A percentile compares a stretch with the other conserved stretches of the same genome.
phyloP scores from a whole-genome alignment of 2,888 invertebrate species.

The Lamproptera curius region DNA sequence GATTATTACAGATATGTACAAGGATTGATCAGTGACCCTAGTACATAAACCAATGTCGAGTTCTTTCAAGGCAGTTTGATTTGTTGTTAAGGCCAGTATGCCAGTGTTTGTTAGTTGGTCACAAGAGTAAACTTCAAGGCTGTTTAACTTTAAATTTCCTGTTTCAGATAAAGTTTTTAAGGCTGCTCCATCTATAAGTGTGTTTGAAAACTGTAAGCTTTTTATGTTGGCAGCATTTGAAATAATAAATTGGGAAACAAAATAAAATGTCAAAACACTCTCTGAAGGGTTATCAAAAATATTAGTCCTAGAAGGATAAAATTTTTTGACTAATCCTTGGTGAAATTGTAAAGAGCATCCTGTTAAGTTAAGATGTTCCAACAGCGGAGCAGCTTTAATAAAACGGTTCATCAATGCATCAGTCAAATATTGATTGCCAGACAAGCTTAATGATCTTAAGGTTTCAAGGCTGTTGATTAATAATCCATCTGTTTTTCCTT shows the following conservation, averaged over 20 bases:
- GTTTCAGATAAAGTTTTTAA: conserved; percentile 75
- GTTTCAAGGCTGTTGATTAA: conserved; percentile 64
- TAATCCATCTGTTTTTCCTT: conserved; percentile 76
- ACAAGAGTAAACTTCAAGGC: conserved; percentile 75
- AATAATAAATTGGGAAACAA: conserved; percentile 78
- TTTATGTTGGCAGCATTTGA: conserved; percentile 75
- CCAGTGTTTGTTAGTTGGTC: conserved; percentile 81
- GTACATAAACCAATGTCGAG: conserved; percentile 82
- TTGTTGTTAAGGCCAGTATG: conserved; percentile 68
- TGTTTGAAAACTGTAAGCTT: conserved; percentile 81
- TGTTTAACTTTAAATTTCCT: conserved; percentile 68
- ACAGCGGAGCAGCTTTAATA: conserved; percentile 75
- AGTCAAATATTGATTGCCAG: conserved; percentile 84
- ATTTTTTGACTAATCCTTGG: conserved; percentile 81
- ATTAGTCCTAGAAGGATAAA: conserved; percentile 76
- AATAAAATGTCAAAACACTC: conserved; percentile 84
- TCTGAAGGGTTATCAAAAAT: conserved; percentile 76
- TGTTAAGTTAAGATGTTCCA: conserved; percentile 81
- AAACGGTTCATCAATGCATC: conserved; percentile 85
- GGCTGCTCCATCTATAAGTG: conserved; percentile 81
- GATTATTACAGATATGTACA: conserved; percentile 79
- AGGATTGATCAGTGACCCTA: conserved; percentile 81
- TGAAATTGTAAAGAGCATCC: conserved; percentile 86
- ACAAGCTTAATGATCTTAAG: conserved; percentile 79
- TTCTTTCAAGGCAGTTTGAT: conserved; percentile 75